Conservation (phyloP, 2,797 vertebrate genomes). For the Coluber constrictor region DNA sequence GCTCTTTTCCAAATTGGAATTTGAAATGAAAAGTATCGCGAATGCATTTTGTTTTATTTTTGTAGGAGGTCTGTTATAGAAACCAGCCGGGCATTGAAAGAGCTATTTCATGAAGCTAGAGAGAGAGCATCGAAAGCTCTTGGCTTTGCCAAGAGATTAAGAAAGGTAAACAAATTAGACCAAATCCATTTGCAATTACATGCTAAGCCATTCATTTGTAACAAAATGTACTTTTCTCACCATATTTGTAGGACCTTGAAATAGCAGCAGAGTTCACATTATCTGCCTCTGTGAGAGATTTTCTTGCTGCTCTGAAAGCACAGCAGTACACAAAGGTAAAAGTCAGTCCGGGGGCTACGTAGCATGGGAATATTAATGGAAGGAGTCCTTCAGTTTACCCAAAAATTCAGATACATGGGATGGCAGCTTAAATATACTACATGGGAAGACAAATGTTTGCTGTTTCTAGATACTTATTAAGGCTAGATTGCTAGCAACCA, state of each 20-base stretch:
- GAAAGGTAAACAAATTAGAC: conserved; percentile 80
- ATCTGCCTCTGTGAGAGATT: conserved; percentile 80
- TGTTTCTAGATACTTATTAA: not conserved
- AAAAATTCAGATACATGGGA: not conserved
- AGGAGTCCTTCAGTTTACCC: not conserved
- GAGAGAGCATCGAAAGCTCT: conserved; percentile 96
- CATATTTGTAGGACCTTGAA: conserved; percentile 86
- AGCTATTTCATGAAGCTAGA: conserved; percentile 95
- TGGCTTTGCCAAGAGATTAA: conserved; percentile 97
- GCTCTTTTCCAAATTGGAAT: not conserved
- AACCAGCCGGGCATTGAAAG: conserved; percentile 93
- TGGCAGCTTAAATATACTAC: not conserved
- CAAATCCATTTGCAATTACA: not conserved
- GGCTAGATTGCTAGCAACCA: too few relatives aligned
- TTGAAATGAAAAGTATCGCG: not conserved
- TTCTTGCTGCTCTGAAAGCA: conserved; percentile 82
- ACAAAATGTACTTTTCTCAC: conserved; percentile 29
- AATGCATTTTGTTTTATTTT: conserved; percentile 21
- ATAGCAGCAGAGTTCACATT: conserved; percentile 92
- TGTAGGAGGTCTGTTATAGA: conserved; percentile 93
- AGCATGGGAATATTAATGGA: not conserved
- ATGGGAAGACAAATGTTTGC: not conserved
- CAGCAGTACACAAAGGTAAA: conserved; percentile 89
- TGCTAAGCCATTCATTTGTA: conserved; percentile 8
- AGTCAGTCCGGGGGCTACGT: conserved; percentile 1